A percentile compares a stretch with the other conserved stretches of the same genome.
phyloP scores from a whole-genome alignment of 2,113 vertebrate species.

The Piprites chloris region DNA sequence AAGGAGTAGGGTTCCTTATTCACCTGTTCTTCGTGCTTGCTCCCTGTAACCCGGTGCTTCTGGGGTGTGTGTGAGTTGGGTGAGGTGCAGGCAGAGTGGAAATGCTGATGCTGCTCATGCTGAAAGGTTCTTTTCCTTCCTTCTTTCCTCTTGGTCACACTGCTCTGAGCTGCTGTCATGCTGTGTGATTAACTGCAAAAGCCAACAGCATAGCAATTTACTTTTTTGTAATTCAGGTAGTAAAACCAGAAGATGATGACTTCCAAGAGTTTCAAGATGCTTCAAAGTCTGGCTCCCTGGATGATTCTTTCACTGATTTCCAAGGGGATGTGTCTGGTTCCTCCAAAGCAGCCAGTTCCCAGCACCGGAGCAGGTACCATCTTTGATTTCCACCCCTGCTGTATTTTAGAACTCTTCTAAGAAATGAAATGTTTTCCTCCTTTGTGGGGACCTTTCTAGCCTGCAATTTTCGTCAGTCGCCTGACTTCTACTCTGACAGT shows the following conservation, averaged over 20 bases:
- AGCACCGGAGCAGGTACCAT: slow-evolving; percentile 85
- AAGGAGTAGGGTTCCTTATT: background rate
- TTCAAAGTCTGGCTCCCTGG: slow-evolving; percentile 85
- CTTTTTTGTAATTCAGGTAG: slow-evolving; percentile 67
- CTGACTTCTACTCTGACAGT: background rate
- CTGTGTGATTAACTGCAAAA: background rate
- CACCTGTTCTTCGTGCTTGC: background rate
- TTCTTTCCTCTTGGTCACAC: background rate
- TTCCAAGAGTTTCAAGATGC: slow-evolving; percentile 99
- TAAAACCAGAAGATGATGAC: slow-evolving; percentile 92
- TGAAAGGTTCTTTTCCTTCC: background rate
- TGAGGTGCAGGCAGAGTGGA: background rate
- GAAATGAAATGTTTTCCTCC: background rate
- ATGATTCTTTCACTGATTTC: slow-evolving; percentile 89
- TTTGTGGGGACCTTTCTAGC: background rate
- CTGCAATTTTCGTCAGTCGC: background rate
- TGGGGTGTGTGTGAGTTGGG: background rate
- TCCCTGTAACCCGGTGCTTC: background rate
- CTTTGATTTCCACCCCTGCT: background rate
- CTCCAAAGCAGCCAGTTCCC: slow-evolving; percentile 71
- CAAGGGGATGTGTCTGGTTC: slow-evolving; percentile 79
- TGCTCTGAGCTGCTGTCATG: background rate
- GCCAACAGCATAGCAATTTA: background rate
- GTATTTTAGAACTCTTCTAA: background rate
- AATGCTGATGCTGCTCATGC: background rate